Conservation (phyloP, 1,140 invertebrate genomes). For the Panagrolaimus sp. region DNA sequence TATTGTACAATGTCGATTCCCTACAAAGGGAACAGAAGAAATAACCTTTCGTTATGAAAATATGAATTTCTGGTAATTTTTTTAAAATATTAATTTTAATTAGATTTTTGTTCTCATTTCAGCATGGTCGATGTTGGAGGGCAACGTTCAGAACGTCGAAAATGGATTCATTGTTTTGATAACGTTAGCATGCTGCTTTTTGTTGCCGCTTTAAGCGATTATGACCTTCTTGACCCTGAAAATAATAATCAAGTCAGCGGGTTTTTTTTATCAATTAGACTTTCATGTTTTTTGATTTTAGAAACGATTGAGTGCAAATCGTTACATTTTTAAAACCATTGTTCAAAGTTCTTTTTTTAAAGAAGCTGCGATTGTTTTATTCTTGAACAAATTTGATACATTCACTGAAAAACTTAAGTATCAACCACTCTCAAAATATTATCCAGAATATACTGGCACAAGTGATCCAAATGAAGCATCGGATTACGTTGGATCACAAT, state of each 20-base stretch:
- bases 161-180: constrained; percentile 63
- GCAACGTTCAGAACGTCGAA: constrained; percentile 64
- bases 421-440: constrained; percentile 20
- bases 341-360: constrained; percentile 30
- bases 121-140: constrained; percentile 59
- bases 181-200: constrained; percentile 11
- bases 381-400: constrained; percentile 32
- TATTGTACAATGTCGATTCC: constrained; percentile 68
- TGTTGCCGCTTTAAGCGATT: constrained; percentile 11
- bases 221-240: constrained; percentile 7
- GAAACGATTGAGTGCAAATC: constrained; percentile 38
- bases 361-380: constrained; percentile 33
- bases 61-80: constrained; percentile 24
- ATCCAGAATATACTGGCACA: constrained; percentile 20
- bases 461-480: constrained; percentile 27
- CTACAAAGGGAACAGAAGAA: constrained; percentile 86
- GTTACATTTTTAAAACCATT: constrained; percentile 38
- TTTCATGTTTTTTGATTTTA: constrained; percentile 5
- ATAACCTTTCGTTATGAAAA: constrained; percentile 71
- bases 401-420: constrained; percentile 32
- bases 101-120: not conserved
- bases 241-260: constrained; percentile 1
- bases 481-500: constrained; percentile 28
- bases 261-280: not conserved
- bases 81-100: too few species aligned